Conservation (phyloP, 1,140 invertebrate species). For the Magallana ariakensis region DNA sequence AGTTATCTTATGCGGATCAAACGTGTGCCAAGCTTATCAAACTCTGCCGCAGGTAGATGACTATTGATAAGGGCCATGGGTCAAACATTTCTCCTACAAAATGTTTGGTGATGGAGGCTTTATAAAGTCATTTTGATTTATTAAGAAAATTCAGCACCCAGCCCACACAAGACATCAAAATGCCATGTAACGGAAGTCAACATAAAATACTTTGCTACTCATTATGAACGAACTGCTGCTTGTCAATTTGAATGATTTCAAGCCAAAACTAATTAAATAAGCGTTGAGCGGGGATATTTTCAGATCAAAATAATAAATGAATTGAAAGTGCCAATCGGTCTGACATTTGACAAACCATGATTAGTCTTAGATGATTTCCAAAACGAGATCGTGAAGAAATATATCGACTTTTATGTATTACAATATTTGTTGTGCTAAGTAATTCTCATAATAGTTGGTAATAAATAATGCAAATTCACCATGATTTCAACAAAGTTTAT, state of each 20-base stretch:
- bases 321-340: not conserved
- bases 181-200: conserved; percentile 22
- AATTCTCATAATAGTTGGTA: too few relatives aligned
- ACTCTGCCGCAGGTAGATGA: not conserved
- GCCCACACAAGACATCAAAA: conserved; percentile 5
- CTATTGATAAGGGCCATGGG: not conserved
- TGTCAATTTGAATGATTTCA: not conserved
- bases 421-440: too few relatives aligned
- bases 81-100: not conserved
- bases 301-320: not conserved
- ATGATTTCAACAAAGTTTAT: too few relatives aligned
- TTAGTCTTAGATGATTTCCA: too few relatives aligned
- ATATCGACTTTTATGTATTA: too few relatives aligned
- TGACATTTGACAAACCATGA: not conserved
- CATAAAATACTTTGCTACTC: not conserved
- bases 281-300: not conserved
- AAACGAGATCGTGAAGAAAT: too few relatives aligned
- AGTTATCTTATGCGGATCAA: conserved; percentile 11
- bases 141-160: not conserved
- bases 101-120: not conserved
- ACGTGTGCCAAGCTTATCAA: conserved; percentile 35
- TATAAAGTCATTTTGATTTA: conserved; percentile 6
- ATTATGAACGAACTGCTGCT: not conserved
- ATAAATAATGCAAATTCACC: too few relatives aligned
- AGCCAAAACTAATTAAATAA: not conserved